Conservation (phyloP, 2,797 vertebrate species). For the Aulostomus chinensis region DNA sequence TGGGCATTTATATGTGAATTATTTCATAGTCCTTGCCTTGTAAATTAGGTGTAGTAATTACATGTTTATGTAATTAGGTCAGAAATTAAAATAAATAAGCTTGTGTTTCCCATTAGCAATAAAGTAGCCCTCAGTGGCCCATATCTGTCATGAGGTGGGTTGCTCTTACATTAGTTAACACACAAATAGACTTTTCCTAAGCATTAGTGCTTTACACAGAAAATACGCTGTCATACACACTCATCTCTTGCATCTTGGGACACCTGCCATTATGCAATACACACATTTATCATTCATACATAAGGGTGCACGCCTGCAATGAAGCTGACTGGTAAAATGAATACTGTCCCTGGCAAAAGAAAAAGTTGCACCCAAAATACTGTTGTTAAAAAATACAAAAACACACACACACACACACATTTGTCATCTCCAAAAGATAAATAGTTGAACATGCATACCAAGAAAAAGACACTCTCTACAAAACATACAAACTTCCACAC, state of each 20-base stretch:
- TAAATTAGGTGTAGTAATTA: slow-evolving; percentile 54
- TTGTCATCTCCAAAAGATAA: background rate
- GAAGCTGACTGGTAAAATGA: slow-evolving; percentile 1
- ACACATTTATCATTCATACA: slow-evolving; percentile 14
- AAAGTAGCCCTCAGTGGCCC: slow-evolving; percentile 66
- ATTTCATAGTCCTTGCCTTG: slow-evolving; percentile 43
- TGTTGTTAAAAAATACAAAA: background rate
- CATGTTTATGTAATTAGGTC: slow-evolving; percentile 68
- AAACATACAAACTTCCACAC: slow-evolving; percentile 27
- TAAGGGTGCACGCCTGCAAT: background rate
- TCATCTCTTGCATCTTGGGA: slow-evolving; percentile 18
- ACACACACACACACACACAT: background rate
- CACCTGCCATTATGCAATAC: slow-evolving; percentile 45
- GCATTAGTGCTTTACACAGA: slow-evolving; percentile 18
- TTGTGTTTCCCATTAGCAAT: slow-evolving; percentile 56
- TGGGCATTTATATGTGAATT: slow-evolving; percentile 7
- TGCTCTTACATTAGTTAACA: slow-evolving; percentile 59
- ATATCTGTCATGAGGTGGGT: slow-evolving; percentile 68
- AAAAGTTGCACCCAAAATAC: background rate
- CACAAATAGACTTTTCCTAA: slow-evolving; percentile 43
- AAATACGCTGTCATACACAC: slow-evolving; percentile 30
- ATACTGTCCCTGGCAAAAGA: background rate
- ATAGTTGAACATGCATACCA: background rate
- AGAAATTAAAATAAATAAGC: slow-evolving; percentile 61
- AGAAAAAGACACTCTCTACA: slow-evolving; percentile 1